Evolutionary conservation across 2,888 invertebrate species (phyloP), one percentile per base, ranked within the genome.

Genomic region (Tenthredo distinguenda): DNA sequence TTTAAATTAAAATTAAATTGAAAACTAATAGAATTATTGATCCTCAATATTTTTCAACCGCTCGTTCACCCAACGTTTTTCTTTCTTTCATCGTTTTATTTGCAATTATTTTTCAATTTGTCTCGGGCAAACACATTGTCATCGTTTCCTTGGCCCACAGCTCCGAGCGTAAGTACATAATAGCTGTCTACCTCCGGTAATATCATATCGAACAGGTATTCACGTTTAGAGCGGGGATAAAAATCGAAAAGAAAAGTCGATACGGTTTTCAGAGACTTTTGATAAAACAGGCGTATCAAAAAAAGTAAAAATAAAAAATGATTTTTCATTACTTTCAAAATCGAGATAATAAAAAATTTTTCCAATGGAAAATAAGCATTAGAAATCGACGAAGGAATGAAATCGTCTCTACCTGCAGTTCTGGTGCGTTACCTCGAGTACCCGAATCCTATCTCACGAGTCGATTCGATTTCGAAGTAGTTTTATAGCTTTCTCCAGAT

Each of bases 131-230:
- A 43, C 10, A 43, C 72, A 15, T 74, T 74, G 43, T 74, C 72
- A 74, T 74, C 72, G 72, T 74, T 74, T 74, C 72, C 72, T 74
- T 74, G 40, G 43, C 72, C 72, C 72, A 74, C 72, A 74, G 72
- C 72, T 74, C 21, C 40, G 72, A 74, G 72, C 72, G 40, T 43
- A 74, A 43, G 68, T 68, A 68, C 26, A 26, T 62, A 62, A 62
- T 62, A 62, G 12, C 55, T 5, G n/a, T 62, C 10, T 62, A 62
- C 62, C 62, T 62, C 26, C 26, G 62, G 62, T 62, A 62, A 26
- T 12, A 12, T 26, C 2, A 26, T 62, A 58, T n/a, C n/a, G 62
- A 62, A 21, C 10, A 26, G 26, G 26, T 62, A 58, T 5, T 3
- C 6, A 18, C 18, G 9, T 62, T 62, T 2, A 62, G 26, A 62